A percentile compares a stretch with the other conserved stretches of the same genome.
These are phyloP conservation scores for Penaeus vannamei DNA, from an alignment of 1,140 invertebrate genomes.

Conservation along the genomic window DNA sequence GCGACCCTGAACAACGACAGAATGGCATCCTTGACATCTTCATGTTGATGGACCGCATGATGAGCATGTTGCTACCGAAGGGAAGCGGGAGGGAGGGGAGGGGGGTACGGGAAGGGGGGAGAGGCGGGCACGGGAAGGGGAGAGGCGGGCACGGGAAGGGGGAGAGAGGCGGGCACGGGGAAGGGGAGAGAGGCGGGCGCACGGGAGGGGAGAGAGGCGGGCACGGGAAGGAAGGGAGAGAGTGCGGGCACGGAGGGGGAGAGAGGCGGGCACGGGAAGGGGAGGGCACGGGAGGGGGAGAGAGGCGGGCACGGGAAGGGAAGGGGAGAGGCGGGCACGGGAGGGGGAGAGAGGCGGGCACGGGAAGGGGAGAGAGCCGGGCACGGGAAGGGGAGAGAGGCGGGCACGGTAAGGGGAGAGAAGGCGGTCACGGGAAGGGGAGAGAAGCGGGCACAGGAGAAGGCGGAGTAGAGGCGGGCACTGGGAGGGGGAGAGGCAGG, in stretches of 20 bases:
- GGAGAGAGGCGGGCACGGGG: not conserved
- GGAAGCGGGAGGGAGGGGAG: not conserved
- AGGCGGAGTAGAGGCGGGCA: not conserved
- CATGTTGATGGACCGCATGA: too few species aligned
- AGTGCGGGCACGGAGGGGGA: not conserved
- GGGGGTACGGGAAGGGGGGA: not conserved
- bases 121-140: not conserved
- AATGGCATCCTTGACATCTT: too few species aligned
- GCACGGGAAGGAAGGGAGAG: slow-evolving; percentile 1
- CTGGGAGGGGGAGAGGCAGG: not conserved
- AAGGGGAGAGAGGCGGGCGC: not conserved
- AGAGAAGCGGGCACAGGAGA: not conserved
- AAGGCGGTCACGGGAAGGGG: not conserved
- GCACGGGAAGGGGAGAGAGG: not conserved
- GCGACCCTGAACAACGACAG: too few species aligned
- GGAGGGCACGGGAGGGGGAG: not conserved
- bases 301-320: too few species aligned
- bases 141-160: too few species aligned
- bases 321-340: not conserved
- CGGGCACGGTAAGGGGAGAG: not conserved
- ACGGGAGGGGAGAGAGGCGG: too few species aligned
- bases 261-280: not conserved
- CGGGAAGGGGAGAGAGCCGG: not conserved
- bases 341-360: not conserved
- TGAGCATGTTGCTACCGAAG: not conserved